Conservation (phyloP, 2,113 vertebrate genomes). For the Laticauda laticaudata region DNA sequence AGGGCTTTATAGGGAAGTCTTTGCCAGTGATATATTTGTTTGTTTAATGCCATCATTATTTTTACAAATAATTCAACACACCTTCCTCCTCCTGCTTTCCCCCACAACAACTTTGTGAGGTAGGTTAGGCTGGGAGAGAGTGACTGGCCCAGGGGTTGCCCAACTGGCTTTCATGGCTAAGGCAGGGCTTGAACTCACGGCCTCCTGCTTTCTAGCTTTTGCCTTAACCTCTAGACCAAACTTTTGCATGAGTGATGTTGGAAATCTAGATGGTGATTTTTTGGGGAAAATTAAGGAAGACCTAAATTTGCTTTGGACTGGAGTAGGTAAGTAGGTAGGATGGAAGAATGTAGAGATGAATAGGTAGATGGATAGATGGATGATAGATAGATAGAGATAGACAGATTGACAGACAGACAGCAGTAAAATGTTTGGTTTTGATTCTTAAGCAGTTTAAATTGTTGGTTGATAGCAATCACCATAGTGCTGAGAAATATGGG, state of each 20-base stretch:
- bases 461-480: neutral
- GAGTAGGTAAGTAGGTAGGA: neutral
- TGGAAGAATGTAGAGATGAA: neutral
- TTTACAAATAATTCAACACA: neutral
- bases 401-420: too few species aligned
- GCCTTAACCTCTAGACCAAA: neutral
- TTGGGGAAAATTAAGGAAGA: neutral
- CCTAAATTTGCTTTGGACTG: neutral
- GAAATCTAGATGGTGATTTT: neutral
- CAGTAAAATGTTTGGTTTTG: neutral
- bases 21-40: neutral
- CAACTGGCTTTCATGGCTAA: neutral
- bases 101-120: neutral
- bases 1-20: neutral
- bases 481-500: neutral
- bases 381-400: too few species aligned
- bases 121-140: neutral
- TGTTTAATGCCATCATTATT: neutral
- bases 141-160: neutral
- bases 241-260: neutral
- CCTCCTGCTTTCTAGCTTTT: neutral
- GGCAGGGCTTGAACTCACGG: neutral
- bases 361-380: neutral
- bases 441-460: neutral
- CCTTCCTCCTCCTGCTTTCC: neutral